Evolutionary conservation across 2,797 vertebrate genomes (phyloP).

Genomic region (Takifugu rubripes): DNA sequence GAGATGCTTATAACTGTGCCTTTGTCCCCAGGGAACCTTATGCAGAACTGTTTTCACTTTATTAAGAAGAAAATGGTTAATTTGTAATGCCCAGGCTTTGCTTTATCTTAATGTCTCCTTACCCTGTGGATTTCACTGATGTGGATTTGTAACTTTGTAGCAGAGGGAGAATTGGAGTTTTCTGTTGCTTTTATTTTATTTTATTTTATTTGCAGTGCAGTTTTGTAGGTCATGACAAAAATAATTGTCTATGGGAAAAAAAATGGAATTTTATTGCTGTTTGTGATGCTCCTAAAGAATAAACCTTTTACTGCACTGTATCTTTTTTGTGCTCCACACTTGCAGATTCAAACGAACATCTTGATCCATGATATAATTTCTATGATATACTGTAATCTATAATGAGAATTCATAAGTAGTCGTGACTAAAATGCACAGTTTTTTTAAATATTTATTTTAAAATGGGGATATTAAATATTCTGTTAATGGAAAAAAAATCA

Average conservation of each 20-base stretch:
- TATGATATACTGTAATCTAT: no score
- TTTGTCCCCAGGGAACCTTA: slow-evolving; percentile 42
- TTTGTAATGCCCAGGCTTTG: slow-evolving; percentile 36
- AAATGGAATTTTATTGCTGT: slow-evolving; percentile 78
- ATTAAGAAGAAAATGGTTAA: slow-evolving; percentile 24
- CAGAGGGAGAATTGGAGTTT: slow-evolving; percentile 32
- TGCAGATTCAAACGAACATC: no score
- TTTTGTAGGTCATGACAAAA: slow-evolving; percentile 70
- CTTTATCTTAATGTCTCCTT: slow-evolving; percentile 21
- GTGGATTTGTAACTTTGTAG: slow-evolving; percentile 47
- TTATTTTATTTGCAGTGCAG: slow-evolving; percentile 63
- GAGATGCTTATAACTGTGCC: slow-evolving; percentile 42
- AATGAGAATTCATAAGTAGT: no score
- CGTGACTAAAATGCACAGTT: no score
- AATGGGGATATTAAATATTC: no score
- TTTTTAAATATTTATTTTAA: no score
- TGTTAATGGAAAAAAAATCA: no score
- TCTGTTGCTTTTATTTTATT: slow-evolving; percentile 51
- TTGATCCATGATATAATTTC: no score
- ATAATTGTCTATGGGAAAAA: slow-evolving; percentile 72
- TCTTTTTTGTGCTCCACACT: not conserved
- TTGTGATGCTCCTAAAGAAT: not conserved
- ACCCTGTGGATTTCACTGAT: slow-evolving; percentile 35
- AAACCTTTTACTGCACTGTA: not conserved
- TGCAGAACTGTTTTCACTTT: slow-evolving; percentile 54